Base-by-base conservation (phyloP, 2,797 vertebrate genomes). In the Morus bassanus region DNA sequence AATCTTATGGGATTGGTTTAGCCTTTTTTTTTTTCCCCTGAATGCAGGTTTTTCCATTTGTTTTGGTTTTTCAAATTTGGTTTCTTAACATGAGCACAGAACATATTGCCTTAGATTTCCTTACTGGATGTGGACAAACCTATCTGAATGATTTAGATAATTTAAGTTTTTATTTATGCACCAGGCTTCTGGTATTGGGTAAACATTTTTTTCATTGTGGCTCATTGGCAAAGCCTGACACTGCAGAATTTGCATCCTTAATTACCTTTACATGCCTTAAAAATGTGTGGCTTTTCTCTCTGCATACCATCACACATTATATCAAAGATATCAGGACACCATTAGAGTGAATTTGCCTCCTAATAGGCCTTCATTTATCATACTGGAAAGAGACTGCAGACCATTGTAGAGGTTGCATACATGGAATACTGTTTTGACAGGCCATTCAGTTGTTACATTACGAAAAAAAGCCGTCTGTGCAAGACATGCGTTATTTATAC, bases 401-500 rank as follows among this genome's bases (percentile, higher is more conserved):
- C 45, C 6, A 15, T 48, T 50, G 37, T 68, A 33, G 25, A 82
- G 6, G 25, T 67, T 82, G 56, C 74, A 13, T 63, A 60, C 12
- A 10, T 67, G 56, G 41, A 93, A 60, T 43, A 51, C 9, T 69
- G n/a, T 87, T 31, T 92, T 91, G 77, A 70, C 41, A 82, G 70
- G 37, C 67, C n/a, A 45, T 94, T 96, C n/a, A 76, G 69, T 81
- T 90, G 46, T 82, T 89, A 68, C 6, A 10, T 85, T 92, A 57
- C 45, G n/a, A 50, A 85, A 91, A 92, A 79, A 84, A 72, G n/a
- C 31, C 6, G 2, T 37, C 51, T 73, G 33, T 94, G 64, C 37
- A 89, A 91, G 77, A 82, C 57, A 46, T 95, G 15, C n/a, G 73
- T 85, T 96, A 94, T 92, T 96, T 91, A 83, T 74, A 83, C 31